Evolutionary conservation across 1,140 invertebrate genomes (phyloP).

Genomic region (Drosophila nannoptera): DNA sequence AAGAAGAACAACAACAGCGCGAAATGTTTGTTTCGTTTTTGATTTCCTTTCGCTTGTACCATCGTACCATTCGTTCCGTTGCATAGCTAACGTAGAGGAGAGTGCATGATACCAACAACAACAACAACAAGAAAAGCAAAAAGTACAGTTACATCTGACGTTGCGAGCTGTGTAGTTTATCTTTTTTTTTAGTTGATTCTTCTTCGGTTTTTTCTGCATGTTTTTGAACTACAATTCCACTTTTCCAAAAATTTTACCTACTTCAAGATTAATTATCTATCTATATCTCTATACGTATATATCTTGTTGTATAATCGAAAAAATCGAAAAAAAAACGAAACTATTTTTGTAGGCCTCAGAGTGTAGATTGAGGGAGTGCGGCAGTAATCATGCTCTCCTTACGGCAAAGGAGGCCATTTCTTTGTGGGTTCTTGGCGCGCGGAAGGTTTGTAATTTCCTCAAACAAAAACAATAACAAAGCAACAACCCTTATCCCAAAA

Average conservation of each 20-base stretch:
- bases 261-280: conserved; percentile 20
- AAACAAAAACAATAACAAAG: conserved; percentile 40
- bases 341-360: conserved; percentile 79
- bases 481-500: background rate
- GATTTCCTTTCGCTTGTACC: conserved; percentile 43
- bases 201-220: conserved; percentile 10
- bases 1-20: background rate
- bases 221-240: conserved; percentile 2
- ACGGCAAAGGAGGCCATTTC: conserved; percentile 93
- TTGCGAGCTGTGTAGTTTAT: conserved; percentile 20
- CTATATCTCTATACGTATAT: conserved; percentile 38
- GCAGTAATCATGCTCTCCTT: conserved; percentile 86
- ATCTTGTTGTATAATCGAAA: conserved; percentile 57
- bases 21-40: conserved; percentile 42
- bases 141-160: background rate
- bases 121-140: conserved; percentile 34
- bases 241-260: conserved; percentile 16
- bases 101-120: conserved; percentile 39
- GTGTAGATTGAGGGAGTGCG: conserved; percentile 79
- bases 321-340: conserved; percentile 47
- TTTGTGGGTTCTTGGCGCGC: conserved; percentile 92
- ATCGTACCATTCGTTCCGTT: conserved; percentile 46
- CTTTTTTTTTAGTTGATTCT: conserved; percentile 23
- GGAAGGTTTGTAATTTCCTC: conserved; percentile 86
- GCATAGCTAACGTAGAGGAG: conserved; percentile 39